Percentiles rank a stretch among this genome's conserved stretches.
phyloP scores from a whole-genome alignment of 2,113 vertebrate species.

The Nycticorax nycticorax region DNA sequence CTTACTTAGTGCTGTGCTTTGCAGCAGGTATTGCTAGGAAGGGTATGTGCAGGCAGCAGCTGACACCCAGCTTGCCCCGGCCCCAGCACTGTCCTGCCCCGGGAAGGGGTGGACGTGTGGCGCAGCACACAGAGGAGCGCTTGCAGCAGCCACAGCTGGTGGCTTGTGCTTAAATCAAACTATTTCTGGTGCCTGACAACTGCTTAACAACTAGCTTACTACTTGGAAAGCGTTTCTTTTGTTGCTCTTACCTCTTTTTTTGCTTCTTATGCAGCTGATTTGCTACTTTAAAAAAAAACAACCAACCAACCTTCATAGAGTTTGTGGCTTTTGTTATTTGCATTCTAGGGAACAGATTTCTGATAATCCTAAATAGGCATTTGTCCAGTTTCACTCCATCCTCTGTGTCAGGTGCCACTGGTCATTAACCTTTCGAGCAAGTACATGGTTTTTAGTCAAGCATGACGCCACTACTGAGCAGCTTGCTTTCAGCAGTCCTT shows the following conservation, averaged over 20 bases:
- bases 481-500: not conserved
- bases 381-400: not conserved
- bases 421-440: not conserved
- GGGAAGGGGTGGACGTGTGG: not conserved
- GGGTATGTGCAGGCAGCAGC: not conserved
- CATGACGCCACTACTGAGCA: not conserved
- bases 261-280: not conserved
- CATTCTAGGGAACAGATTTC: not conserved
- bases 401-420: not conserved
- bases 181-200: no score
- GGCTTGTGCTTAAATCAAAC: not conserved
- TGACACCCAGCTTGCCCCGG: not conserved
- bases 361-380: not conserved
- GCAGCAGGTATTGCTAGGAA: not conserved
- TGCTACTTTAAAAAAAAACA: not conserved
- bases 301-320: not conserved
- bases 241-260: not conserved
- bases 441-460: fast-evolving
- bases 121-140: fast-evolving
- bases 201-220: not conserved
- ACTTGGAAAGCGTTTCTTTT: not conserved
- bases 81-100: not conserved
- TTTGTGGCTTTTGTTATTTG: not conserved
- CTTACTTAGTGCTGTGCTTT: not conserved
- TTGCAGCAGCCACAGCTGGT: not conserved